A percentile compares a stretch with the other conserved stretches of the same genome.
These are phyloP conservation scores for Cryptotis parvus DNA, from an alignment of 2,113 vertebrate genomes.

Conservation along the genomic window DNA sequence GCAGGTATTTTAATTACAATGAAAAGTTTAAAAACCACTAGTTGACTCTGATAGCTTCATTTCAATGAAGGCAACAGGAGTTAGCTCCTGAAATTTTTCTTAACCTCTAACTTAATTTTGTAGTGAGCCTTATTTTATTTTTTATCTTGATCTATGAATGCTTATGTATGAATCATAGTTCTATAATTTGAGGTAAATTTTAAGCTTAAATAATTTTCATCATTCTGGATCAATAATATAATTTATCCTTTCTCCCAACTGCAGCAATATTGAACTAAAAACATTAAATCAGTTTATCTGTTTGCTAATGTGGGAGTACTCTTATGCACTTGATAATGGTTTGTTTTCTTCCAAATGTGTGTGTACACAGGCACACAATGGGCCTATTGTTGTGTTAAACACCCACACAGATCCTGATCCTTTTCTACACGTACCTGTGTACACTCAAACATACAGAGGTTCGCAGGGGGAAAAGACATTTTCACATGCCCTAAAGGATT, in stretches of 20 bases:
- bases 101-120: not conserved
- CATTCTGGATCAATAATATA: not conserved
- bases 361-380: not conserved
- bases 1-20: not conserved
- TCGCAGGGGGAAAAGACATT: conserved; percentile 58
- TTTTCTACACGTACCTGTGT: not conserved
- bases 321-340: conserved; percentile 34
- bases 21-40: not conserved
- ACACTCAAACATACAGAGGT: not conserved
- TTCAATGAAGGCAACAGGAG: conserved; percentile 18
- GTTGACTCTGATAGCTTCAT: not conserved
- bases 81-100: not conserved
- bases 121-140: not conserved
- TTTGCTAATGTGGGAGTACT: conserved; percentile 12
- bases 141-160: not conserved
- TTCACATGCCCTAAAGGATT: conserved; percentile 59
- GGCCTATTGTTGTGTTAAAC: too few species aligned
- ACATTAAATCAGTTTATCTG: not conserved
- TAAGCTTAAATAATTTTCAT: conserved; percentile 23
- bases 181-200: not conserved
- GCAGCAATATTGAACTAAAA: conserved; percentile 11
- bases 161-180: not conserved
- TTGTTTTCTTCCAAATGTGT: conserved; percentile 17
- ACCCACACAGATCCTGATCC: not conserved
- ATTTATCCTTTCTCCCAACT: conserved; percentile 23